Conservation (phyloP, 2,113 vertebrate species). For the Erythrocercus mccallii region DNA sequence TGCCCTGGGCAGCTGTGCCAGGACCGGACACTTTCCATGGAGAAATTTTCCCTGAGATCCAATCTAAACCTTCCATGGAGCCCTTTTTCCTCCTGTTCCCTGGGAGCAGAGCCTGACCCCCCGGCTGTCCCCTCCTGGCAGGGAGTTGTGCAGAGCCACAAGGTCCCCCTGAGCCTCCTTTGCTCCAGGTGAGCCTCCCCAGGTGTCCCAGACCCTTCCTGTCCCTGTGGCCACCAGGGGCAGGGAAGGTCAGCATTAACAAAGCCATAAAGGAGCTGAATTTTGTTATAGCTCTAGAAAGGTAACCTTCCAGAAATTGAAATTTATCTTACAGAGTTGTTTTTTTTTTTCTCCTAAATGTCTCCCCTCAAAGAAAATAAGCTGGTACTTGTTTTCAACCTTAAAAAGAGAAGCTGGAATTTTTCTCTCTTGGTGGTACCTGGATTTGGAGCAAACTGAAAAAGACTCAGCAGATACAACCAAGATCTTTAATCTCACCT, state of each 20-base stretch:
- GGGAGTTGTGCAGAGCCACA: neutral
- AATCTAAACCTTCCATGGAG: neutral
- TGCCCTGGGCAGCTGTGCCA: neutral
- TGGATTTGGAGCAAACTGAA: neutral
- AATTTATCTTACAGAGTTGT: neutral
- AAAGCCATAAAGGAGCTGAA: neutral
- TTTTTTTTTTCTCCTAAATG: neutral
- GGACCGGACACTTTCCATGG: rapidly evolving
- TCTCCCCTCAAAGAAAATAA: neutral
- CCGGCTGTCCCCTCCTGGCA: neutral
- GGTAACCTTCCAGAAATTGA: neutral
- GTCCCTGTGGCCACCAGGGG: neutral
- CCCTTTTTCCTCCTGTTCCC: neutral
- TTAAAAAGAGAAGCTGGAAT: neutral
- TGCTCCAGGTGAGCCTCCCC: neutral
- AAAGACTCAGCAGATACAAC: neutral
- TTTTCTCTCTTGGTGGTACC: neutral
- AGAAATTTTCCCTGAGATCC: neutral
- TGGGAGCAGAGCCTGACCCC: rapidly evolving
- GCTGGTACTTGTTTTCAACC: neutral
- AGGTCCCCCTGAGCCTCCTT: neutral
- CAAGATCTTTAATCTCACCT: neutral
- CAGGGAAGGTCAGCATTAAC: neutral
- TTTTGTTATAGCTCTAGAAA: neutral
- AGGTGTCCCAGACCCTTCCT: too few species aligned